Percentiles rank a stretch among this genome's conserved stretches.
These are phyloP conservation scores for Sialia sialis DNA, from an alignment of 2,113 vertebrate genomes.

Conservation along the genomic window DNA sequence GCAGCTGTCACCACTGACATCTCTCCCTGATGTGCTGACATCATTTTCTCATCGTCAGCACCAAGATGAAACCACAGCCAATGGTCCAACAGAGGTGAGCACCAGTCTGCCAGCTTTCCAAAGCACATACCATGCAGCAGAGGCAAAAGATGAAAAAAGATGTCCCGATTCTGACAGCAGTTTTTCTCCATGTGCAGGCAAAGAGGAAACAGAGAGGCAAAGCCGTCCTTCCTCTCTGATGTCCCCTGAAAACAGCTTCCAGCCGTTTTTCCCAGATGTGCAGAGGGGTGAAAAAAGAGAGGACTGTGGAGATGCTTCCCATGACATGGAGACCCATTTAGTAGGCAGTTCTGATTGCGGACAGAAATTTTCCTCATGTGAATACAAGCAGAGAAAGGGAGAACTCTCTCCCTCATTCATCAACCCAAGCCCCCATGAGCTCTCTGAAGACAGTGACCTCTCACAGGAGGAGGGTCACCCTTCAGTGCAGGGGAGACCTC, in stretches of 20 bases:
- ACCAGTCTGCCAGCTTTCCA: conserved; percentile 49
- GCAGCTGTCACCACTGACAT: not conserved
- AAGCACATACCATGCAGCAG: conserved; percentile 5
- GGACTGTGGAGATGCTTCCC: conserved; percentile 70
- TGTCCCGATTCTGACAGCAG: conserved; percentile 24
- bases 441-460: conserved; percentile 85
- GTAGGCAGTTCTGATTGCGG: conserved; percentile 71
- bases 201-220: conserved; percentile 78
- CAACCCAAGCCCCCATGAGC: conserved; percentile 84
- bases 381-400: conserved; percentile 80
- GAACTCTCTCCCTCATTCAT: conserved; percentile 95
- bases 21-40: conserved; percentile 67
- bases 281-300: conserved; percentile 60
- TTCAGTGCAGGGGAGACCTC: conserved; percentile 77
- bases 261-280: conserved; percentile 68
- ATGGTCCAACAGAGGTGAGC: conserved; percentile 83
- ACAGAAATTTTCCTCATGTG: conserved; percentile 74
- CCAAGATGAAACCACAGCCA: conserved; percentile 69
- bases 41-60: conserved; percentile 64
- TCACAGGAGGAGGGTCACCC: conserved; percentile 77
- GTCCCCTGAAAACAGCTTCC: conserved; percentile 79
- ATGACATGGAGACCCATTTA: conserved; percentile 67
- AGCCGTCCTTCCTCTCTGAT: conserved; percentile 80
- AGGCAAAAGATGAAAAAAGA: conserved; percentile 57
- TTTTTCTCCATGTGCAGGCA: conserved; percentile 62